Evolutionary conservation across 2,113 vertebrate species (phyloP).

Genomic region (Macrotis lagotis): DNA sequence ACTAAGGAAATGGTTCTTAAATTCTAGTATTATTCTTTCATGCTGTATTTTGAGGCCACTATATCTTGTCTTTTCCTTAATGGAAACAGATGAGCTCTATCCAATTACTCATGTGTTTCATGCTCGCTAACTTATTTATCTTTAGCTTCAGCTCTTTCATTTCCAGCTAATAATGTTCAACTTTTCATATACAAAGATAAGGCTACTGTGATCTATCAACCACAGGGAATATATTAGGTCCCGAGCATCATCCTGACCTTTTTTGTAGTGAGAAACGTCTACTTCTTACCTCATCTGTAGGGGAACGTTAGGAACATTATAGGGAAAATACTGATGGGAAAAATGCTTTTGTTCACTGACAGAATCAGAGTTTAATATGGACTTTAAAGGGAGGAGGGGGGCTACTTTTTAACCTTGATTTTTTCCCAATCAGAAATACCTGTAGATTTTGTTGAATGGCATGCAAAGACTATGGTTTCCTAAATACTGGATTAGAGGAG

Average conservation of each 20-base stretch:
- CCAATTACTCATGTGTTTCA: background rate
- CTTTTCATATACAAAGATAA: background rate
- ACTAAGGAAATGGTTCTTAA: background rate
- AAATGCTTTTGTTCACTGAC: background rate
- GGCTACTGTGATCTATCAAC: background rate
- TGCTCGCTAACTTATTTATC: background rate
- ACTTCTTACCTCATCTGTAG: background rate
- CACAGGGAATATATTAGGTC: background rate
- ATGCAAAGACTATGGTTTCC: background rate
- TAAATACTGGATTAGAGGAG: background rate
- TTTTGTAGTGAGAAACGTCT: background rate
- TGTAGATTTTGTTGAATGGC: background rate
- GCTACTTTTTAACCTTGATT: background rate
- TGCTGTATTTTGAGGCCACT: background rate
- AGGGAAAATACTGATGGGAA: slow-evolving; percentile 1
- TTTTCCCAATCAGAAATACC: background rate
- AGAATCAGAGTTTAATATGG: background rate
- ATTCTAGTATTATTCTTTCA: background rate
- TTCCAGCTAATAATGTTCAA: background rate
- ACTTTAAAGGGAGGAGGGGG: background rate
- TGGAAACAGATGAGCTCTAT: background rate
- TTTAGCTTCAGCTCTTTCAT: background rate
- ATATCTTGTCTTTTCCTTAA: background rate
- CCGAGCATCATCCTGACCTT: background rate
- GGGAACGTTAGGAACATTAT: background rate